Evolutionary conservation across 2,113 vertebrate genomes (phyloP).

Genomic region (Copsychus sechellarum): DNA sequence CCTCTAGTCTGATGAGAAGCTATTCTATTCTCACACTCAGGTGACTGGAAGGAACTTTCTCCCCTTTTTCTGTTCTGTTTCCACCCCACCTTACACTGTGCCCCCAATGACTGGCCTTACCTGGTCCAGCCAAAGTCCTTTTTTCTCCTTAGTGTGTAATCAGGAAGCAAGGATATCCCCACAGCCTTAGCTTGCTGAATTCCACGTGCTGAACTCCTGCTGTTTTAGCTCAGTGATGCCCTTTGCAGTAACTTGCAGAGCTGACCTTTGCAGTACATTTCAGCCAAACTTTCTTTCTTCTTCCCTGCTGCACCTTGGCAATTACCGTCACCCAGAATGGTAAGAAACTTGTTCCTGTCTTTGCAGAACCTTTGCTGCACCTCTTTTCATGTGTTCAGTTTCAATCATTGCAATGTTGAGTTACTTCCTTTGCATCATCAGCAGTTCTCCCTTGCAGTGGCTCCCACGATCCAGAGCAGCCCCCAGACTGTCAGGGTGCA

Average conservation of each 20-base stretch:
- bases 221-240: background rate
- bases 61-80: background rate
- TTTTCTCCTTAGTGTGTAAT: background rate
- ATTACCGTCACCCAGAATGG: background rate
- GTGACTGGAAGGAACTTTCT: background rate
- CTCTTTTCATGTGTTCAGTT: background rate
- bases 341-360: constrained; percentile 20
- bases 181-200: background rate
- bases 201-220: background rate
- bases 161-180: background rate
- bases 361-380: background rate
- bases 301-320: background rate
- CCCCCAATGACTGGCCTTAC: background rate
- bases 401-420: background rate
- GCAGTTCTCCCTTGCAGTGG: constrained; percentile 73
- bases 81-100: background rate
- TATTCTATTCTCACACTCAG: background rate
- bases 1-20: background rate
- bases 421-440: background rate
- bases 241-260: background rate
- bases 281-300: constrained; percentile 19
- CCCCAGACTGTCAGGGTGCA: constrained; percentile 72
- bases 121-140: background rate
- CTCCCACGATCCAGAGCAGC: constrained; percentile 83
- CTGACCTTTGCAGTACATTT: constrained; percentile 41